phyloP scores from a whole-genome alignment of 1,140 invertebrate genomes.

The Cotesia glomerata region DNA sequence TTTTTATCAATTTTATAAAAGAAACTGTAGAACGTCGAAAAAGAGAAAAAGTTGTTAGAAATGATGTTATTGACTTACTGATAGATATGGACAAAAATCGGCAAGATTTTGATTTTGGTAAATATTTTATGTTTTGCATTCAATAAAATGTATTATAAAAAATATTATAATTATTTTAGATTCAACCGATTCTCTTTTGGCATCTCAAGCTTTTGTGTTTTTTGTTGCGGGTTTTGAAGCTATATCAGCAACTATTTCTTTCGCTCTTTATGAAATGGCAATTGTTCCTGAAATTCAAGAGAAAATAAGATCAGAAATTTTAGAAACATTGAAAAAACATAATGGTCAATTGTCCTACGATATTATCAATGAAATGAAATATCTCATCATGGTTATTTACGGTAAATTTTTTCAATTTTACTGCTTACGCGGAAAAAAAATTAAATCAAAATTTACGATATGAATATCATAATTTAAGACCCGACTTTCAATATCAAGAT shows the following conservation, averaged over 20 bases:
- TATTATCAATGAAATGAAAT: constrained; percentile 43
- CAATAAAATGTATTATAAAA: too few species aligned
- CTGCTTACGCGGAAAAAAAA: too few species aligned
- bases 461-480: too few species aligned
- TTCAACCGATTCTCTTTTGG: constrained; percentile 33
- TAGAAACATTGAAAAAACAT: constrained; percentile 38
- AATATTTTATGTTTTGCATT: too few species aligned
- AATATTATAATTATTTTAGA: constrained; percentile 14
- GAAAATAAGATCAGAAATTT: constrained; percentile 57
- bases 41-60: constrained; percentile 49
- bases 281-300: constrained; percentile 35
- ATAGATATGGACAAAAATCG: constrained; percentile 43
- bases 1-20: constrained; percentile 12
- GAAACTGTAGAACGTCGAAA: constrained; percentile 58
- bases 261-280: constrained; percentile 40
- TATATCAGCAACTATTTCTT: constrained; percentile 34
- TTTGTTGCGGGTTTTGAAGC: constrained; percentile 43
- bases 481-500: too few species aligned
- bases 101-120: constrained; percentile 17
- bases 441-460: too few species aligned
- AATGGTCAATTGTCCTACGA: constrained; percentile 45
- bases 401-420: too few species aligned
- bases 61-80: constrained; percentile 65
- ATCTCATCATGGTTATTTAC: constrained; percentile 39
- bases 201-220: constrained; percentile 38